These are phyloP conservation scores for Excalfactoria chinensis DNA, from an alignment of 2,113 vertebrate genomes.

Conservation along the genomic window DNA sequence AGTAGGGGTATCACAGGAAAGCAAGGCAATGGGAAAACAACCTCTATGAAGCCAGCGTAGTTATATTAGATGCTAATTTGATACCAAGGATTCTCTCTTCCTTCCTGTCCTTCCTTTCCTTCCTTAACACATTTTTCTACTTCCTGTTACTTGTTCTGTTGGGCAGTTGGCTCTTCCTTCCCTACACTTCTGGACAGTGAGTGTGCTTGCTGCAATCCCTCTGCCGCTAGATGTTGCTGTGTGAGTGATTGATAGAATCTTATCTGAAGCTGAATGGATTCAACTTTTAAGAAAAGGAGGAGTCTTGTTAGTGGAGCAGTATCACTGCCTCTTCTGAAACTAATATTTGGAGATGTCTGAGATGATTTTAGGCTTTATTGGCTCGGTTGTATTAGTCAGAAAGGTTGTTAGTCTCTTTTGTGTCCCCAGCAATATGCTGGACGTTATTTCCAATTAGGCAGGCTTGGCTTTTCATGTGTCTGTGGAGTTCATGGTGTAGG, in stretches of 20 bases:
- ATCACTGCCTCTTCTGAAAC: neutral
- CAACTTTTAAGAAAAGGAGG: neutral
- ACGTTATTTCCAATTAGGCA: neutral
- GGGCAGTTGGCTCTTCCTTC: neutral
- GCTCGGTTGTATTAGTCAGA: conserved; percentile 5
- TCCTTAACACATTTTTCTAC: neutral
- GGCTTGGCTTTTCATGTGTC: neutral
- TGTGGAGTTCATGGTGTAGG: neutral
- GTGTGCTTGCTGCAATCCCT: neutral
- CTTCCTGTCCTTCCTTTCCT: neutral
- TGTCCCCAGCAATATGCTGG: neutral
- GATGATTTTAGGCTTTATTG: conserved; percentile 31
- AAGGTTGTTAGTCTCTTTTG: neutral
- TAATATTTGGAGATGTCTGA: neutral
- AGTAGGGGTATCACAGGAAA: neutral
- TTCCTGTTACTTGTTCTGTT: neutral
- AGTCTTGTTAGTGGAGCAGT: neutral
- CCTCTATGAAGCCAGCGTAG: neutral
- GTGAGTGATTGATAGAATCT: conserved; percentile 39
- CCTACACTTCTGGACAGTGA: neutral
- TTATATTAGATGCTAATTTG: neutral
- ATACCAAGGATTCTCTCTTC: neutral
- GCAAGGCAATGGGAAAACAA: neutral
- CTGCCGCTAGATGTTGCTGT: conserved; percentile 60
- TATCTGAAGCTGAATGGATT: conserved; percentile 8